Evolutionary conservation across 2,113 vertebrate species (phyloP).

Genomic region (Chelonoidis abingdonii): DNA sequence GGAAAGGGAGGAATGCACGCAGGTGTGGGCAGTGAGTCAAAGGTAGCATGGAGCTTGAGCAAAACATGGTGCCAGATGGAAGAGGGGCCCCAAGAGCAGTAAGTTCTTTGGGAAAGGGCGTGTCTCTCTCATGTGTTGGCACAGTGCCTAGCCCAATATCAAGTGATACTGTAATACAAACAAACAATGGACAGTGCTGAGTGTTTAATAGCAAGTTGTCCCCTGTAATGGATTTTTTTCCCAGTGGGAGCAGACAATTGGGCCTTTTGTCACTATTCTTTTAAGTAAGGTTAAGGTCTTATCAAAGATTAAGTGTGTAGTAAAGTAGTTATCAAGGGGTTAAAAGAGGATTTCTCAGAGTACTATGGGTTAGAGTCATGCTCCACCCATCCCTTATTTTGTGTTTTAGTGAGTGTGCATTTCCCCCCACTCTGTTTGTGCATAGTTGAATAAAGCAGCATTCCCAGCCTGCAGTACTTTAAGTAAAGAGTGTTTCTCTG

Average conservation of each 20-base stretch:
- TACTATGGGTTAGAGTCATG: not conserved
- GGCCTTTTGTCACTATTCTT: constrained; percentile 63
- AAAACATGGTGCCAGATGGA: rapidly evolving
- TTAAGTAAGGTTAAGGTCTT: constrained; percentile 65
- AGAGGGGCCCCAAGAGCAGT: not conserved
- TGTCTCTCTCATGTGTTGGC: not conserved
- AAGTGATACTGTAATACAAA: constrained; percentile 64
- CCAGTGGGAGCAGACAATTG: constrained; percentile 58
- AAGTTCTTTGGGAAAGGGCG: constrained; percentile 55
- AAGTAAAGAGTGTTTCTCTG: not conserved
- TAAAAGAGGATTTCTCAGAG: not conserved
- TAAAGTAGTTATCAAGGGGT: not conserved
- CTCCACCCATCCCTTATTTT: not conserved
- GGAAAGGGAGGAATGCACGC: not conserved
- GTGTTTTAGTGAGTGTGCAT: not conserved
- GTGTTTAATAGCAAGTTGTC: constrained; percentile 59
- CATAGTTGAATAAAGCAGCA: not conserved
- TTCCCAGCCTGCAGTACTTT: not conserved
- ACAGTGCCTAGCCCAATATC: constrained; percentile 55
- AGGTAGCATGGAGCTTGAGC: not conserved
- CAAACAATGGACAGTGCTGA: constrained; percentile 27
- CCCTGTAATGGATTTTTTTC: constrained; percentile 46
- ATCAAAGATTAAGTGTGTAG: not conserved
- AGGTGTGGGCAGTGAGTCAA: not conserved
- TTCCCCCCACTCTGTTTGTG: not conserved